Conservation (phyloP, 1,140 invertebrate species). For the Drosophila santomea region DNA sequence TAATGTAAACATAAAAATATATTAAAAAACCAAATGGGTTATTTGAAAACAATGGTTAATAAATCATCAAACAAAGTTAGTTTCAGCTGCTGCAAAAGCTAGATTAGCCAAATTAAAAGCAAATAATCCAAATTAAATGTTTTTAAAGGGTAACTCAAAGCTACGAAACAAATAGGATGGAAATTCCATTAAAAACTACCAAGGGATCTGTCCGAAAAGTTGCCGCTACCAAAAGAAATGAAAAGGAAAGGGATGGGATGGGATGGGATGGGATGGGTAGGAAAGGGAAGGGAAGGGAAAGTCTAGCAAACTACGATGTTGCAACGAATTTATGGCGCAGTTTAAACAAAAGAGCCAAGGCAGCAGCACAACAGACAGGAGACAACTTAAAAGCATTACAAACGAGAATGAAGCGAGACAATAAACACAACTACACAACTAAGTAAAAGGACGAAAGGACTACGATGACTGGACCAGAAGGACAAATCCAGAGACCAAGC, state of each 20-base stretch:
- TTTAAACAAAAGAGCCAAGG: slow-evolving; percentile 69
- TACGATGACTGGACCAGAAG: slow-evolving; percentile 20
- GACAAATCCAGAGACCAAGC: slow-evolving; percentile 47
- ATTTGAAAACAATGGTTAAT: slow-evolving; percentile 31
- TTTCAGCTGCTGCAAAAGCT: slow-evolving; percentile 66
- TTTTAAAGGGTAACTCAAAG: slow-evolving; percentile 22
- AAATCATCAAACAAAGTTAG: slow-evolving; percentile 23
- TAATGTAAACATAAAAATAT: slow-evolving; percentile 52
- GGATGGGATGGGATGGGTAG: slow-evolving; percentile 1
- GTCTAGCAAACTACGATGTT: slow-evolving; percentile 63
- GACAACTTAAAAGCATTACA: slow-evolving; percentile 78
- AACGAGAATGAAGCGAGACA: slow-evolving; percentile 78
- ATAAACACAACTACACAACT: slow-evolving; percentile 63
- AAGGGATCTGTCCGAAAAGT: slow-evolving; percentile 22
- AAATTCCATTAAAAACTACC: slow-evolving; percentile 50
- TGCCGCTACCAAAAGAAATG: slow-evolving; percentile 22
- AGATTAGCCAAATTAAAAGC: slow-evolving; percentile 27
- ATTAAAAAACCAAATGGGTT: slow-evolving; percentile 49
- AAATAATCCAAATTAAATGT: slow-evolving; percentile 33
- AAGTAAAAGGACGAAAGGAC: slow-evolving; percentile 23
- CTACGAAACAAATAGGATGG: slow-evolving; percentile 29
- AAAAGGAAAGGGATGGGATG: slow-evolving; percentile 3
- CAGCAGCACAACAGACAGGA: slow-evolving; percentile 54
- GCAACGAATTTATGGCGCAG: slow-evolving; percentile 70
- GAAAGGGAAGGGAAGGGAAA: slow-evolving; percentile 23